Evolutionary conservation across 1,140 invertebrate species (phyloP), one percentile per base, ranked within the genome.

Genomic region (Nasonia longicornis): DNA sequence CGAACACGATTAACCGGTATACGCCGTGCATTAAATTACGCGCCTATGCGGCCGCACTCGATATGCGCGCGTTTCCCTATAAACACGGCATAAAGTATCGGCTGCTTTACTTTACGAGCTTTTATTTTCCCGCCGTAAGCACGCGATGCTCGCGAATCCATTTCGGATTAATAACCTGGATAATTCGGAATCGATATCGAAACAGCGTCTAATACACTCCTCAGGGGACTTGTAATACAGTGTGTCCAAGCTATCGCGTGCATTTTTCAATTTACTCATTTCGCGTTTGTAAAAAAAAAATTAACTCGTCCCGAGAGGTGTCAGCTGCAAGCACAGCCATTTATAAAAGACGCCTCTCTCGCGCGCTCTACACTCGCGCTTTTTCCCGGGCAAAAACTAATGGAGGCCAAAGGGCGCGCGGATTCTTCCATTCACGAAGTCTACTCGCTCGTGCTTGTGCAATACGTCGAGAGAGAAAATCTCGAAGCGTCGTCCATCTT

Each of bases 191-290:
- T 42, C 7, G 38, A 38, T 38, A 7, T 38, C 2, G 4, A 35
- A 35, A 35, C 31, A 35, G 31, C 31, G 26, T 26, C 26, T 26
- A 26, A 26, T 26, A 26, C 1, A 1, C 26, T 26, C 26, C 26
- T 26, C 26, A 2, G 26, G 26, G 26, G 26, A 42, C 38, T 42
- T 42, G 4, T 42, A 42, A 42, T 42, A 7, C 38, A 42, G 38
- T 8, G 38, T 10, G 38, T 2, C 8, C 38, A 7, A 42, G 38
- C 38, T 26, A 26, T 42, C 38, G 4, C 2, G 8, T 4, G 10
- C 42, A 22, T 45, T 72, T 72, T 72, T 72, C 8, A 72, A 72
- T 72, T 72, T 72, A 48, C 70, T 42, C 22, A 45, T 72, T 72
- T 72, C 8, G 45, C 10, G 20, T 20, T 1, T n/a, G 0, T 45